Percentiles rank a stretch among this genome's conserved stretches.
Conservation (phyloP, 2,113 vertebrate species). For the Corythoichthys intestinalis region DNA sequence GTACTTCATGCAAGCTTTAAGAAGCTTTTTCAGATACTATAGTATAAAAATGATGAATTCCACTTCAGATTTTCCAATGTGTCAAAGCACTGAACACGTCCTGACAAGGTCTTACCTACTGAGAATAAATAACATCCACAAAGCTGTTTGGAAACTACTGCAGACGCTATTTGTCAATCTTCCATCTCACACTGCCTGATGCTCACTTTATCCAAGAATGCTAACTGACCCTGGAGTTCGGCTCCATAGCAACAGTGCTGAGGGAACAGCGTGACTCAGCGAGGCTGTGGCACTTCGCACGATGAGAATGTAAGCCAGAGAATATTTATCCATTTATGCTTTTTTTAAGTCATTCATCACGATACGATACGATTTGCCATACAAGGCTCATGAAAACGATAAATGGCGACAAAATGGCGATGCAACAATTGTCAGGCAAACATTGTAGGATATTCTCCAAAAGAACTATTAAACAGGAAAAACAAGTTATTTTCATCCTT, state of each 20-base stretch:
- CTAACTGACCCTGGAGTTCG: slow-evolving; percentile 20
- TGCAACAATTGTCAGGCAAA: no score
- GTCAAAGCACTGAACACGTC: not conserved
- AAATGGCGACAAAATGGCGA: no score
- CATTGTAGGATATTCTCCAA: no score
- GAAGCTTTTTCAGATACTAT: not conserved
- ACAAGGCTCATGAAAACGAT: no score
- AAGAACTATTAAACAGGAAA: no score
- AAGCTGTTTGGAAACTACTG: not conserved
- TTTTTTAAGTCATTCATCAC: no score
- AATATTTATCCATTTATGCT: no score
- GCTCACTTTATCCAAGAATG: slow-evolving; percentile 5
- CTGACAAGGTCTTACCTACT: not conserved
- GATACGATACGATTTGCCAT: no score
- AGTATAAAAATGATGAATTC: not conserved
- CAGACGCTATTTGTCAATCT: not conserved
- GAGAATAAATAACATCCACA: slow-evolving; percentile 1
- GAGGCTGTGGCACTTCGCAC: slow-evolving; percentile 4
- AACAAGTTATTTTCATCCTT: no score
- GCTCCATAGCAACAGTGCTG: slow-evolving; percentile 34
- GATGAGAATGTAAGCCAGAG: no score
- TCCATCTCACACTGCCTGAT: not conserved
- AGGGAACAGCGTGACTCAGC: slow-evolving; percentile 36
- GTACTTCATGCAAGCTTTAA: not conserved
- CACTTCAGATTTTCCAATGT: not conserved